Evolutionary conservation across 2,888 invertebrate species (phyloP).

Genomic region (Erebia aethiops): DNA sequence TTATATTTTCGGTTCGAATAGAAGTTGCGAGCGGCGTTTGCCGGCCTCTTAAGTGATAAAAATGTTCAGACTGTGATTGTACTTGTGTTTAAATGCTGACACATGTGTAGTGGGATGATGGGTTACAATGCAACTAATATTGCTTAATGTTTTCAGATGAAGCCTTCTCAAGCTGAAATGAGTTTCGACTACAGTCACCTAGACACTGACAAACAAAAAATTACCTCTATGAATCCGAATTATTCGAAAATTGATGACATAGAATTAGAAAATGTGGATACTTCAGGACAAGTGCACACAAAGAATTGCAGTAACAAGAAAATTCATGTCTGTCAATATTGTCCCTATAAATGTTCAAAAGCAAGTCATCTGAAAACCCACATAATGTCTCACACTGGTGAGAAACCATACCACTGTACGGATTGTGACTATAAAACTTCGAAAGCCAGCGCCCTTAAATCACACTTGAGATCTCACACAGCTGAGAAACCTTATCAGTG

Average conservation of each 20-base stretch:
- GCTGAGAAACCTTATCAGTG: neutral
- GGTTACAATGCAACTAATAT: neutral
- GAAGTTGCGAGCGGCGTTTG: too few species aligned
- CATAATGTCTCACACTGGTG: too few species aligned
- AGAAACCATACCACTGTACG: neutral
- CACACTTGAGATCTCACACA: neutral
- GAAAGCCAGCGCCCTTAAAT: too few species aligned
- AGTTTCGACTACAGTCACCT: neutral
- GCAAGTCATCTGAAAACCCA: neutral
- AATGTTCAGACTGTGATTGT: too few species aligned
- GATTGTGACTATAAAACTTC: neutral
- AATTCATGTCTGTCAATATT: neutral
- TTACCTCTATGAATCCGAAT: neutral
- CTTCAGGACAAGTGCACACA: too few species aligned
- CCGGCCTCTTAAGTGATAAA: too few species aligned
- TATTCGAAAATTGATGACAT: too few species aligned
- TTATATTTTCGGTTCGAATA: too few species aligned
- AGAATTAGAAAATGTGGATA: too few species aligned
- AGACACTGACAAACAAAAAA: neutral
- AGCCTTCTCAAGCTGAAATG: neutral
- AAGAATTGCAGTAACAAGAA: too few species aligned
- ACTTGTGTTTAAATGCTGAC: too few species aligned
- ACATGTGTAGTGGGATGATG: too few species aligned
- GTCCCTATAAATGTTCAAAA: neutral
- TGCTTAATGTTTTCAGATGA: neutral